Base-by-base conservation (phyloP, 2,113 vertebrate species). In the Taurulus bubalis region DNA sequence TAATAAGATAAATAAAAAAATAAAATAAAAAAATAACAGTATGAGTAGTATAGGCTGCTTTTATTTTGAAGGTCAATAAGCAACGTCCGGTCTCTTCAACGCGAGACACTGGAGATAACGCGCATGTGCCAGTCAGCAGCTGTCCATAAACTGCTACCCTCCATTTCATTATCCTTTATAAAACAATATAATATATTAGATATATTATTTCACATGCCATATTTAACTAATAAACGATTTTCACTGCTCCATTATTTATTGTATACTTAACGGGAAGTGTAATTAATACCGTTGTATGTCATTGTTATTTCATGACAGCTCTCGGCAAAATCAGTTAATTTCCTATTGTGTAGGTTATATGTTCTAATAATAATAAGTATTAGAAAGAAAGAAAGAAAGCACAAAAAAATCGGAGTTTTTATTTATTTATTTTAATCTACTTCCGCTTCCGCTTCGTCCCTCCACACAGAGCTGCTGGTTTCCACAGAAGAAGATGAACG, bases 361-460 rank as follows among this genome's bases (percentile, higher is more conserved):
- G 6, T 63, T 75, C 16, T 18, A 24, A 24, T 7, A 55, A 53
- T 15, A 72, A 42, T 22, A 45, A 16, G 8, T 6, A 14, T 42
- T 14, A 42, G 12, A 12, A 11, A 42, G 40, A 11, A 42, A 42
- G 1, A 36, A 18, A 30, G 3, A 22, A 66, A 66, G 55, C 12
- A 6, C 22, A 38, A 12, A 58, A 60, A 1, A 1, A 18, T 36
- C 16, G 14, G 4, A 28, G 15, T 53, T 2, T 36, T 55, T 47
- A 30, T 62, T 55, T 47, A 30, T 62, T 71, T 12, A 60, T 71
- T 77, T 38, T 47, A 28, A 12, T 58, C 7, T 3, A 2, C 71
- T 92, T 93, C 92, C 92, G 91, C 4, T 90, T 90, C 78, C 83
- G 22, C 3, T 75, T 58, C 70, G 78, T 77, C 80, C 77, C 71